These are phyloP conservation scores for Xenotilapia leptura DNA, from an alignment of 2,113 vertebrate genomes.

Conservation along the genomic window DNA sequence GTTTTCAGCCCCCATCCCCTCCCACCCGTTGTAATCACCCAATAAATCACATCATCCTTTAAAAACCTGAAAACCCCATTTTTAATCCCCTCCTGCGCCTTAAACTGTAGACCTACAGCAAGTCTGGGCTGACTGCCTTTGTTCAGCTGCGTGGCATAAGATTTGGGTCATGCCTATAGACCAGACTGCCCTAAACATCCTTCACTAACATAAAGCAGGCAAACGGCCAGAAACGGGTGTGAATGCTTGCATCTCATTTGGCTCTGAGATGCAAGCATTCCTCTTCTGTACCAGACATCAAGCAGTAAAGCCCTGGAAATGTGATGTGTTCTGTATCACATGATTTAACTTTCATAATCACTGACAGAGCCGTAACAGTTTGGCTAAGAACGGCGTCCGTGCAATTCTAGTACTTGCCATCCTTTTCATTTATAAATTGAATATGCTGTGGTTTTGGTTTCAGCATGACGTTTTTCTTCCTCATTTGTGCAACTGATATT, in stretches of 20 bases:
- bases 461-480: background rate
- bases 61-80: conserved; percentile 51
- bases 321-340: background rate
- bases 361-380: background rate
- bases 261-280: background rate
- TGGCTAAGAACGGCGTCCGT: background rate
- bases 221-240: background rate
- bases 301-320: background rate
- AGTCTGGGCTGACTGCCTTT: conserved; percentile 52
- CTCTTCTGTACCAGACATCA: background rate
- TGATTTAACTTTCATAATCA: background rate
- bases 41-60: conserved; percentile 70
- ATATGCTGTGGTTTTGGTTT: background rate
- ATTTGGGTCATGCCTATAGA: conserved; percentile 58
- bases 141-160: conserved; percentile 58
- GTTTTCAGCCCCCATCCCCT: conserved; percentile 33
- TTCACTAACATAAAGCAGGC: background rate
- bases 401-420: background rate
- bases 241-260: background rate
- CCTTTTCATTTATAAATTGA: background rate
- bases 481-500: background rate
- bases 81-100: conserved; percentile 46
- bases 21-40: conserved; percentile 57
- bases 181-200: conserved; percentile 3
- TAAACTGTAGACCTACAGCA: conserved; percentile 52